Evolutionary conservation across 2,797 vertebrate genomes (phyloP).

Genomic region (Pseudochaenichthys georgianus): DNA sequence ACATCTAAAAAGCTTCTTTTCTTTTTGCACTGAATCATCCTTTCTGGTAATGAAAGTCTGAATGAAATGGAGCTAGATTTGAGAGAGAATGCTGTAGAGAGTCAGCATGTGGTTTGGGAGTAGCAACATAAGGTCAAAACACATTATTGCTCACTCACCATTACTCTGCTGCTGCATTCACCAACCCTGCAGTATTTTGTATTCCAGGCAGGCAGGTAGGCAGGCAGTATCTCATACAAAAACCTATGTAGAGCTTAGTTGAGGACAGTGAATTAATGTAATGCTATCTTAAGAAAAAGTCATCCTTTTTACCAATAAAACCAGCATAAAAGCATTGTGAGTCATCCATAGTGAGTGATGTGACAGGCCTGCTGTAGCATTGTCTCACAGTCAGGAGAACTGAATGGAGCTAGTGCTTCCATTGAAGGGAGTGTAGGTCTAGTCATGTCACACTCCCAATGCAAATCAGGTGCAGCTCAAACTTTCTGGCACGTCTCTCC

Average conservation of each 20-base stretch:
- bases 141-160: background rate
- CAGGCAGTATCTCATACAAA: conserved; percentile 14
- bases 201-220: conserved; percentile 1
- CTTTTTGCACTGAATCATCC: conserved; percentile 5
- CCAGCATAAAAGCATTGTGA: conserved; percentile 18
- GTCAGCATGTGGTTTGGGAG: conserved; percentile 6
- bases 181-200: conserved; percentile 15
- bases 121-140: conserved; percentile 4
- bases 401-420: conserved; percentile 52
- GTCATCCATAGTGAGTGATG: conserved; percentile 34
- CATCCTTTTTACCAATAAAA: conserved; percentile 10
- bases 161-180: conserved; percentile 4
- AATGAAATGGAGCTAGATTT: background rate
- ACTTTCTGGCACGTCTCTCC: conserved; percentile 31
- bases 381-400: conserved; percentile 14
- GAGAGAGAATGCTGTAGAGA: background rate
- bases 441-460: conserved; percentile 38
- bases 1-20: background rate
- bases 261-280: conserved; percentile 8
- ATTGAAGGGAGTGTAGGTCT: conserved; percentile 42
- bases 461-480: conserved; percentile 57
- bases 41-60: conserved; percentile 13
- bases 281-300: conserved; percentile 21
- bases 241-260: conserved; percentile 9
- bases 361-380: conserved; percentile 11